These are phyloP conservation scores for Geotrupes spiniger DNA, from an alignment of 2,888 invertebrate species.

Conservation along the genomic window DNA sequence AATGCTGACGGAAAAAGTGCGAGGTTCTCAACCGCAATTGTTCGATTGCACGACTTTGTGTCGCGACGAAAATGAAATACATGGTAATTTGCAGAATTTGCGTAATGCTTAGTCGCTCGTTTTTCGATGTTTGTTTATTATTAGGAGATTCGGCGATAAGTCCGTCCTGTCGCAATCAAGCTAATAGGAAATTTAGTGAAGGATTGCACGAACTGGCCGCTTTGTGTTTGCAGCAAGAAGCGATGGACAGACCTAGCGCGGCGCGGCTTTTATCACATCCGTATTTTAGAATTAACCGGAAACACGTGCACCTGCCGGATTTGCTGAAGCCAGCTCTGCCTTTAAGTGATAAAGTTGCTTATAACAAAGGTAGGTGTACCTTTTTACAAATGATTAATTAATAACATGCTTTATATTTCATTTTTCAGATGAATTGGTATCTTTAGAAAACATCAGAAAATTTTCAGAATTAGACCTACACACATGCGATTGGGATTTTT, in stretches of 20 bases:
- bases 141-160: slow-evolving; percentile 39
- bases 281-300: slow-evolving; percentile 73
- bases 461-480: slow-evolving; percentile 61
- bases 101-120: neutral
- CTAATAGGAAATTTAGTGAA: slow-evolving; percentile 66
- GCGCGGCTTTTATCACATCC: slow-evolving; percentile 67
- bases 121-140: neutral
- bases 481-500: slow-evolving; percentile 66
- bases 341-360: slow-evolving; percentile 57
- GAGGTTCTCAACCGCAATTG: slow-evolving; percentile 73
- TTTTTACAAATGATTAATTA: slow-evolving; percentile 19
- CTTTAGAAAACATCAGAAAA: slow-evolving; percentile 58
- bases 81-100: slow-evolving; percentile 35
- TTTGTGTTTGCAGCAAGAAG: slow-evolving; percentile 67
- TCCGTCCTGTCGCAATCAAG: slow-evolving; percentile 44
- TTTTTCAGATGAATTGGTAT: slow-evolving; percentile 61
- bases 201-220: slow-evolving; percentile 77
- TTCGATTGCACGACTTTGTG: slow-evolving; percentile 71
- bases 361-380: slow-evolving; percentile 58
- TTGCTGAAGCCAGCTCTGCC: slow-evolving; percentile 68
- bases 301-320: slow-evolving; percentile 60
- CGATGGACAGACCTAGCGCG: slow-evolving; percentile 67
- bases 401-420: slow-evolving; percentile 3
- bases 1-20: slow-evolving; percentile 87
- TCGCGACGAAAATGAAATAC: slow-evolving; percentile 46